Conservation (phyloP, 1,140 invertebrate genomes). For the Drosophila insularis region DNA sequence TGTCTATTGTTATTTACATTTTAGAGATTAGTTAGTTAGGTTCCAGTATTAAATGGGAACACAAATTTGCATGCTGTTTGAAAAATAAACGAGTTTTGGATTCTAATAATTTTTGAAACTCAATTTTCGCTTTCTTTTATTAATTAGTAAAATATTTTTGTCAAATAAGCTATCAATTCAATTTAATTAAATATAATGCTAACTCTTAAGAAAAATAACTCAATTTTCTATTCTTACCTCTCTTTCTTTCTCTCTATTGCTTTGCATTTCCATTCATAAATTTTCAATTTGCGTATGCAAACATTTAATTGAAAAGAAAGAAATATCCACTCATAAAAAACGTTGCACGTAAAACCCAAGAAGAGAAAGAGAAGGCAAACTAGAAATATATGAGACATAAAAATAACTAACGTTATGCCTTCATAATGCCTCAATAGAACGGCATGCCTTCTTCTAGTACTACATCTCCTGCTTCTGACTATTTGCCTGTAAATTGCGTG, state of each 20-base stretch:
- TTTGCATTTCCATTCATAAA: constrained; percentile 37
- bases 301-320: constrained; percentile 19
- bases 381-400: constrained; percentile 12
- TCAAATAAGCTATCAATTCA: too few relatives aligned
- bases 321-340: constrained; percentile 32
- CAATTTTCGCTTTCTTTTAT: too few relatives aligned
- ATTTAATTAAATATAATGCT: too few relatives aligned
- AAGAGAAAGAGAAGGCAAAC: neutral
- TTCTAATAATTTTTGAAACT: too few relatives aligned
- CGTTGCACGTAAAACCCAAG: constrained; percentile 25
- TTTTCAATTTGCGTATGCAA: constrained; percentile 51
- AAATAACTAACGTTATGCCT: constrained; percentile 19
- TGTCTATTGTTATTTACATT: too few relatives aligned
- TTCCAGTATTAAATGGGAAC: too few relatives aligned
- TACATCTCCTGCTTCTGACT: constrained; percentile 6
- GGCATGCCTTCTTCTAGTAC: neutral
- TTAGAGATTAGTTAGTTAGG: too few relatives aligned
- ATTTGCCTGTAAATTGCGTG: constrained; percentile 58
- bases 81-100: too few relatives aligned
- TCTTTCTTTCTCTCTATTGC: neutral
- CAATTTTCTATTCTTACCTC: too few relatives aligned
- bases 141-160: too few relatives aligned
- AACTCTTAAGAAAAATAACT: too few relatives aligned
- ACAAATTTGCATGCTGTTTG: too few relatives aligned
- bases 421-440: constrained; percentile 28